phyloP scores from a whole-genome alignment of 2,888 invertebrate genomes.

The Stictocephala bisonia region DNA sequence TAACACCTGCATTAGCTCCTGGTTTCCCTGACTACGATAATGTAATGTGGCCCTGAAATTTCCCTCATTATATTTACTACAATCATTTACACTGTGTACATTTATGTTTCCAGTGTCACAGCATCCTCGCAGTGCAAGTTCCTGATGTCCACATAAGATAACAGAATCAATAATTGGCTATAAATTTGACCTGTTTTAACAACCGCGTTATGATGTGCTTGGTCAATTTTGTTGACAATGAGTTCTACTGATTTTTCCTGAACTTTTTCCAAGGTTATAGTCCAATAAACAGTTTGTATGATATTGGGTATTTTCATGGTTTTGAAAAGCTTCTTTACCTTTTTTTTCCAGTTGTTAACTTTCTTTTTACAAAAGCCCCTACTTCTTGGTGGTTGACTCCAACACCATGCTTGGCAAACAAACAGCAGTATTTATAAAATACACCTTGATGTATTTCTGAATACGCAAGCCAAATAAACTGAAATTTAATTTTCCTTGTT shows the following conservation, averaged over 20 bases:
- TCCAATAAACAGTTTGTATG: conserved; percentile 32
- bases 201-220: too few species aligned
- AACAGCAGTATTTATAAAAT: background rate
- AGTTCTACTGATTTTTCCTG: too few species aligned
- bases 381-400: background rate
- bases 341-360: conserved; percentile 14
- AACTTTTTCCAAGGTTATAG: too few species aligned
- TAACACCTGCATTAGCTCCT: conserved; percentile 51
- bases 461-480: background rate
- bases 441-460: background rate
- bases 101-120: background rate
- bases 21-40: conserved; percentile 51
- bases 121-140: conserved; percentile 6
- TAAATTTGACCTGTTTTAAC: conserved; percentile 36
- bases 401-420: background rate
- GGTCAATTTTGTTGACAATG: too few species aligned
- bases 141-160: background rate
- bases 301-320: conserved; percentile 26
- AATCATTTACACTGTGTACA: background rate
- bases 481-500: background rate
- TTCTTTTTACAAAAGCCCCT: background rate
- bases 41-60: conserved; percentile 55
- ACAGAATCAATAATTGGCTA: conserved; percentile 28
- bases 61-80: conserved; percentile 49
- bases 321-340: conserved; percentile 40